Conservation (phyloP, 37 sponge, comb jelly and placozoan genomes). For the Crambe crambe region DNA sequence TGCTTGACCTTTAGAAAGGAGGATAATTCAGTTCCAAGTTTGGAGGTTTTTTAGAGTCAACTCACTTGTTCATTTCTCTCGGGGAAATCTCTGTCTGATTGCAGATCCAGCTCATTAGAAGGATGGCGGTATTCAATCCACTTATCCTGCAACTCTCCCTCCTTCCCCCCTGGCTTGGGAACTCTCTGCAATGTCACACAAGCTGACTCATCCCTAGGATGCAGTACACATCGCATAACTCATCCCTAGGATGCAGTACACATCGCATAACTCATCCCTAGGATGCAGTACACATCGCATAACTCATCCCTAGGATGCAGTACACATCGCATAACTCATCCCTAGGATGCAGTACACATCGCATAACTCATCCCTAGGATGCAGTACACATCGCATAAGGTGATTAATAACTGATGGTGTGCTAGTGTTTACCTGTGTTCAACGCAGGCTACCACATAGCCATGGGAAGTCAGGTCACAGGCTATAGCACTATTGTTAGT, state of each 20-base stretch:
- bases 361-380: too few relatives aligned
- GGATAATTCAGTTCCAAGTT: too few relatives aligned
- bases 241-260: too few relatives aligned
- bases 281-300: too few relatives aligned
- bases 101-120: too few relatives aligned
- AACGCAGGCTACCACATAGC: constrained; percentile 70
- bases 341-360: too few relatives aligned
- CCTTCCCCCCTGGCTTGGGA: constrained; percentile 9
- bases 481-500: constrained; percentile 48
- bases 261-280: too few relatives aligned
- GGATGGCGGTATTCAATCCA: constrained; percentile 35
- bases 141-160: constrained; percentile 31
- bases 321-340: too few relatives aligned
- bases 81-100: constrained; percentile 46
- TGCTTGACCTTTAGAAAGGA: constrained; percentile 10
- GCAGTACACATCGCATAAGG: not conserved
- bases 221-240: not conserved
- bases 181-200: constrained; percentile 30
- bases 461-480: constrained; percentile 81
- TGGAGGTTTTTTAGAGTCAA: too few relatives aligned
- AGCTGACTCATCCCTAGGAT: constrained; percentile 60
- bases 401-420: too few relatives aligned
- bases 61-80: constrained; percentile 42
- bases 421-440: constrained; percentile 88
- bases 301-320: too few relatives aligned